phyloP scores from a whole-genome alignment of 2,113 vertebrate genomes.

The Aegithalos caudatus region DNA sequence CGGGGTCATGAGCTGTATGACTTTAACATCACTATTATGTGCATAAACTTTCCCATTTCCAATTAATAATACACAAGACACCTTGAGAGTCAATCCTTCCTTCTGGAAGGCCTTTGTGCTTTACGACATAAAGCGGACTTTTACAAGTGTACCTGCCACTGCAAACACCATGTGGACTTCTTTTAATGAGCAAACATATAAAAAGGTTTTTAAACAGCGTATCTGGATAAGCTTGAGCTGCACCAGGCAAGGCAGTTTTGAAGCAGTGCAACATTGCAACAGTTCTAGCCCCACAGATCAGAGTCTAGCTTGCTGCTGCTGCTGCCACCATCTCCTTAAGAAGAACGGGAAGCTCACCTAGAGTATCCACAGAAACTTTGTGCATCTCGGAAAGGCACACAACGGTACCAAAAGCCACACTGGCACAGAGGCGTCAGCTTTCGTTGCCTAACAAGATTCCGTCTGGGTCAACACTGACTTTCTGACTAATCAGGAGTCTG shows the following conservation, averaged over 20 bases:
- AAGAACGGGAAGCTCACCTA: slow-evolving; percentile 37
- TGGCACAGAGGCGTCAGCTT: not conserved
- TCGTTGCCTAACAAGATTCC: slow-evolving; percentile 26
- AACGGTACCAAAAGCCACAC: slow-evolving; percentile 4
- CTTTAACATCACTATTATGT: not conserved
- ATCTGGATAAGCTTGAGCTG: slow-evolving; percentile 36
- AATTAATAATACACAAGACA: not conserved
- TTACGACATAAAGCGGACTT: not conserved
- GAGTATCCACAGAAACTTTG: slow-evolving; percentile 10
- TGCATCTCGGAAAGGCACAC: not conserved
- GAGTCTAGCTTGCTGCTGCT: not conserved
- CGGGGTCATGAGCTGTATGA: not conserved
- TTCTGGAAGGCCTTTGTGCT: not conserved
- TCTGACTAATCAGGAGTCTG: slow-evolving; percentile 44
- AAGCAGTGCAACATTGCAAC: not conserved
- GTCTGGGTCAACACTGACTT: slow-evolving; percentile 9
- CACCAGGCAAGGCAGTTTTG: slow-evolving; percentile 35
- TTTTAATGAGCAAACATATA: slow-evolving; percentile 53
- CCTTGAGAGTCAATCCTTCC: not conserved
- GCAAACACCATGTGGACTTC: slow-evolving; percentile 47
- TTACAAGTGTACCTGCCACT: not conserved
- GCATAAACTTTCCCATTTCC: not conserved
- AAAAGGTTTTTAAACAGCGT: not conserved
- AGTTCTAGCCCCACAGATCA: not conserved
- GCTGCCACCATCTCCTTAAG: slow-evolving; percentile 6